Conservation (phyloP, 2,888 invertebrate species). For the Lepidochrysops patricia region DNA sequence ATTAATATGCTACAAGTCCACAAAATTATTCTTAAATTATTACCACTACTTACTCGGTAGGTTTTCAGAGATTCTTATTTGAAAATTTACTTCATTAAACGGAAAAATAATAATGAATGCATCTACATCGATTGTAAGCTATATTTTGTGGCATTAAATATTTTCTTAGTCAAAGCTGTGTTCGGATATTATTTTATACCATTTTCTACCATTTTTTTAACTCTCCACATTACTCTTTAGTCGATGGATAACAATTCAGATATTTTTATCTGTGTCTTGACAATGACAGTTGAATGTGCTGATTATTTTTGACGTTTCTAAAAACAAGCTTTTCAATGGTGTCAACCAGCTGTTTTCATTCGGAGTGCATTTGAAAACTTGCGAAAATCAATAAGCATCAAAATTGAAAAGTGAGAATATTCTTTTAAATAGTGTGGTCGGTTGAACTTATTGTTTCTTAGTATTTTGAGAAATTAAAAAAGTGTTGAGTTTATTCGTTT, state of each 20-base stretch:
- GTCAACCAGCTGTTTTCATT: slow-evolving; percentile 66
- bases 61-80: no score
- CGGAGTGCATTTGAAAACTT: slow-evolving; percentile 47
- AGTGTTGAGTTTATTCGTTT: slow-evolving; percentile 27
- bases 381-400: slow-evolving; percentile 58
- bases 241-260: not conserved
- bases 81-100: no score
- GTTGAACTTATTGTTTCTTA: slow-evolving; percentile 42
- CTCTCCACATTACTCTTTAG: not conserved
- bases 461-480: slow-evolving; percentile 43
- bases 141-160: no score
- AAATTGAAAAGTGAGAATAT: slow-evolving; percentile 65
- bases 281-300: slow-evolving; percentile 1
- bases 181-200: not conserved
- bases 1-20: no score
- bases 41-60: no score
- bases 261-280: not conserved
- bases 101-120: no score
- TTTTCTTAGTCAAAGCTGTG: no score
- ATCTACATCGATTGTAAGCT: no score
- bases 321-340: slow-evolving; percentile 41
- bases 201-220: not conserved
- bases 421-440: slow-evolving; percentile 47
- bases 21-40: no score
- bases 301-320: slow-evolving; percentile 29